These are phyloP conservation scores for Coregonus sp. DNA, from an alignment of 2,797 vertebrate genomes.

Conservation along the genomic window DNA sequence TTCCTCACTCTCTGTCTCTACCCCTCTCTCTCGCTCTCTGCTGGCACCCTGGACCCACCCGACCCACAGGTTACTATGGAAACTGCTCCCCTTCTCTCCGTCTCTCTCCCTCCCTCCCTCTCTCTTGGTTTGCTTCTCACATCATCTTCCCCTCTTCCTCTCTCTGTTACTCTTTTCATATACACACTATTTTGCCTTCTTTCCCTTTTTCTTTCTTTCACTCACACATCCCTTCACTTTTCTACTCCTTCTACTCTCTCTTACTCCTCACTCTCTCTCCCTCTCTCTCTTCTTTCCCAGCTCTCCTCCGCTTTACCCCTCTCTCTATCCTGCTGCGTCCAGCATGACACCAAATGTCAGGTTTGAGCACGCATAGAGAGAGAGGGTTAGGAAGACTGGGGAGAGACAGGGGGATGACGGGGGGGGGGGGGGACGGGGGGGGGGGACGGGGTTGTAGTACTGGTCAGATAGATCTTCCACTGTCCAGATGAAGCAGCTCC, in stretches of 20 bases:
- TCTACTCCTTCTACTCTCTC: neutral
- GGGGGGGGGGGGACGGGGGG: neutral
- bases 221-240: slow-evolving; percentile 23
- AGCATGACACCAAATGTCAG: slow-evolving; percentile 50
- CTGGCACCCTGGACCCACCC: slow-evolving; percentile 36
- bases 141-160: slow-evolving; percentile 22
- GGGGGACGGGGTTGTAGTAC: neutral
- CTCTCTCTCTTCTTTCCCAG: neutral
- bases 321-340: slow-evolving; percentile 38
- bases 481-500: neutral
- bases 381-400: neutral
- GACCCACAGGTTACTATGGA: slow-evolving; percentile 61
- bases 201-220: slow-evolving; percentile 12
- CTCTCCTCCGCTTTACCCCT: slow-evolving; percentile 6
- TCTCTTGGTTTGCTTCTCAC: slow-evolving; percentile 18
- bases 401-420: neutral
- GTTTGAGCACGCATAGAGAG: slow-evolving; percentile 28
- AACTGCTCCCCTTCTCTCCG: slow-evolving; percentile 40
- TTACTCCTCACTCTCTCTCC: neutral
- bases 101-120: neutral
- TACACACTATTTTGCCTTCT: neutral
- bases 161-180: slow-evolving; percentile 11
- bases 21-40: neutral
- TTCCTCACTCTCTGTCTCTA: neutral
- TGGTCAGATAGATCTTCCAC: neutral